Evolutionary conservation across 2,888 invertebrate genomes (phyloP), one percentile per base, ranked within the genome.

Genomic region (Dicroscelio sp.): DNA sequence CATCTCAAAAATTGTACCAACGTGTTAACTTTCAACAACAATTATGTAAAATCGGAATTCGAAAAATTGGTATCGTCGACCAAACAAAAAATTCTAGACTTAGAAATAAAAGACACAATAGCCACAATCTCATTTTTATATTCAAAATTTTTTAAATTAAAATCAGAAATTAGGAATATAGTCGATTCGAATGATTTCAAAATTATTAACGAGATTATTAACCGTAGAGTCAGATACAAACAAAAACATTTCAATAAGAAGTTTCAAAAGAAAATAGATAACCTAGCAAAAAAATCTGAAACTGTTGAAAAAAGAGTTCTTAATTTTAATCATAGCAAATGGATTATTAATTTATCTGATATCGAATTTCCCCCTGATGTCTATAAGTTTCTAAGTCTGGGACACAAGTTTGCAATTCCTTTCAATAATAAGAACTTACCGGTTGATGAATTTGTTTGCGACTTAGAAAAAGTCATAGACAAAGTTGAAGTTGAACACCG

Each of bases 311-410:
- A 63, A 31, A 30, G 31, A 10, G 6, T 63, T 31, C 17, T 63
- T 5, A 31, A 63, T 63, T 63, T 63, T 63, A 31, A 63, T 30
- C 31, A 63, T 31, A 23, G 6, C 2, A 63, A 63, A 63, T 63
- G 63, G 76, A 63, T 78, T n/a, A 43, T 63, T 8, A 79, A 67
- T 12, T 52, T 79, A 23, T 52, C 79, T 8, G 20, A 79, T 0
- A 25, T 79, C 17, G 10, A 65, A 20, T 25, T 79, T 52, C 79
- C 79, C 0, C 2, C 10, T 20, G 67, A 79, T 35, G 67, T 79
- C 25, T 25, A 10, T 25, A 79, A 67, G 48, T 65, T 67, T 67
- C 20, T 75, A n/a, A 75, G 75, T 55, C 23, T 75, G 25, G 75
- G 75, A 23, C 75, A 52, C 27, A 75, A 75, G 14, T 55, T 71